Percentiles rank a stretch among this genome's conserved stretches.
Conservation (phyloP, 2,797 vertebrate species). For the Lateolabrax maculatus region DNA sequence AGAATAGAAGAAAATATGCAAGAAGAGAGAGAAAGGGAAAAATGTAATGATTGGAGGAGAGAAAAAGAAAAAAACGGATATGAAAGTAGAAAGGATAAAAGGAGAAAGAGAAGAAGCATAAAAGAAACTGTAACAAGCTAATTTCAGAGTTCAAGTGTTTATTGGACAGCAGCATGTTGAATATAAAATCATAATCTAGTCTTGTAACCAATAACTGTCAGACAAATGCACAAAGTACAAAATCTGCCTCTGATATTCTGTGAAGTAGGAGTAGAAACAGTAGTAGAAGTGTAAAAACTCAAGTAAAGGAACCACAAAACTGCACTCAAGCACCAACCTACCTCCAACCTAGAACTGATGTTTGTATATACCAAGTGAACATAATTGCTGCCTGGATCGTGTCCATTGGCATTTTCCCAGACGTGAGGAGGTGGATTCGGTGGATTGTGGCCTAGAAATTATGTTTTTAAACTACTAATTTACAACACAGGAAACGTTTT, state of each 20-base stretch:
- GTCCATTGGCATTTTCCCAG: background rate
- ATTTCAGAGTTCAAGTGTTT: background rate
- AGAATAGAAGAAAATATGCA: background rate
- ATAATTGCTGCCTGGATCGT: background rate
- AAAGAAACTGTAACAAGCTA: background rate
- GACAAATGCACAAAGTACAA: background rate
- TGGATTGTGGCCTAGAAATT: background rate
- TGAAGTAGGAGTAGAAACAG: too few species aligned
- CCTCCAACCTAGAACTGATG: background rate
- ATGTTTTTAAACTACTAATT: background rate
- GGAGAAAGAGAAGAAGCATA: background rate
- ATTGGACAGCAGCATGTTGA: background rate
- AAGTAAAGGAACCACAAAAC: background rate
- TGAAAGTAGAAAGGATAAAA: too few species aligned
- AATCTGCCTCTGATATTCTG: background rate
- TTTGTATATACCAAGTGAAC: background rate
- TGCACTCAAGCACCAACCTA: too few species aligned
- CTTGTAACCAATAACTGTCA: background rate
- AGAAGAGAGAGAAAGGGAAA: background rate
- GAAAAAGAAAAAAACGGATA: too few species aligned
- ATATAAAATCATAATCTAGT: background rate
- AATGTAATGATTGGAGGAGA: background rate
- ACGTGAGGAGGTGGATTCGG: background rate
- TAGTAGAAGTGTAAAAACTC: too few species aligned
- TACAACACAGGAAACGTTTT: background rate